Base-by-base conservation (phyloP, 2,113 vertebrate genomes). In the Channa argus region DNA sequence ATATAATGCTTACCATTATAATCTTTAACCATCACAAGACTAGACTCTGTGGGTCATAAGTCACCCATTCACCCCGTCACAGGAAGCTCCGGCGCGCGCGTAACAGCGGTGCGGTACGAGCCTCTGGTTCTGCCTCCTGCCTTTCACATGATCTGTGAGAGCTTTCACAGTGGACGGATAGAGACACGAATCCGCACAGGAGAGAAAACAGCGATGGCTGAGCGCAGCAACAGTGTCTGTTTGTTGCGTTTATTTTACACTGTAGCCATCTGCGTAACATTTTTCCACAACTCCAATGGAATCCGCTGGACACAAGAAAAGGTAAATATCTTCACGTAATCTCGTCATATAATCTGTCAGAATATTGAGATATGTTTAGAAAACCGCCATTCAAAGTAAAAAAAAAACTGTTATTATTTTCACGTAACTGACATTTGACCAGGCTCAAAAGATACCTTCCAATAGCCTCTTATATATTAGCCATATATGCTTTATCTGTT, bases 131-230 rank as follows among this genome's bases (percentile, higher is more conserved):
- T 89, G 84, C 89, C 90, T 92, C 88, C 84, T 91, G 90, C 79
- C 39, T 71, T 92, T 92, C 94, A 94, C 93, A 92, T 94, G 94
- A 94, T 93, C 89, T 33, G 63, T 74, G 64, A 86, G 64, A 86
- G 84, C 81, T 73, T 53, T 54, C 63, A 67, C 74, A 63, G 77
- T 86, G 74, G 66, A 74, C 47, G 65, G 58, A 13, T 45, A 70
- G 86, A 24, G 24, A 24, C 24, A 1, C 24, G 84, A 89, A 89
- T 88, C 88, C 76, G 72, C 67, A 86, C 54, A 74, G 71, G 46
- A 80, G 53, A 62, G 39, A 51, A 83, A 6, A 8, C 74, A 74
- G 37, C 83, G 74, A 89, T 83, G 85, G 58, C 81, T 34, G 83
- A 60, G 63, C 66, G 71, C 14, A 65, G 82, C 60, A 43, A 36